Evolutionary conservation across 2,888 invertebrate genomes (phyloP).

Genomic region (Hemicrepidius hirtus): DNA sequence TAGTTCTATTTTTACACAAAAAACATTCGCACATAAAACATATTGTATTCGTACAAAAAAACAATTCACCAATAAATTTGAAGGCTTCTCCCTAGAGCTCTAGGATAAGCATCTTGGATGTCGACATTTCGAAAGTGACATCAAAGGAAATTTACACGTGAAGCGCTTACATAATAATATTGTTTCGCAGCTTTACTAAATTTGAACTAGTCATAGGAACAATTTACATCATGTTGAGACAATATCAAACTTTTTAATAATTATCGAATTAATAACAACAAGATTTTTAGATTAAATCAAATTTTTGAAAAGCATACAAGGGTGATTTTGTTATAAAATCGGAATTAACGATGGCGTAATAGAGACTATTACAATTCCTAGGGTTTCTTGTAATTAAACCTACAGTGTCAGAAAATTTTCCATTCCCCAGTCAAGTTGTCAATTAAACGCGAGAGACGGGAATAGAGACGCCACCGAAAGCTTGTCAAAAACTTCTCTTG

Average conservation of each 20-base stretch:
- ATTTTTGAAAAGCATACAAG: too few relatives aligned
- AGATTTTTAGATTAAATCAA: too few relatives aligned
- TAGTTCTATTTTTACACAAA: too few relatives aligned
- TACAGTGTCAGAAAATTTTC: neutral
- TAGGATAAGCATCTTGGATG: neutral
- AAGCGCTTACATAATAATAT: too few relatives aligned
- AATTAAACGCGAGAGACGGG: conserved; percentile 1
- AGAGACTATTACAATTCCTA: neutral
- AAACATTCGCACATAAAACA: neutral
- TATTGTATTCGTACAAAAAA: neutral
- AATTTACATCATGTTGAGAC: too few relatives aligned
- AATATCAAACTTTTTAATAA: too few relatives aligned
- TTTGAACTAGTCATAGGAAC: too few relatives aligned
- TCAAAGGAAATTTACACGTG: neutral
- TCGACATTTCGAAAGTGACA: neutral
- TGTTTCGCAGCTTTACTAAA: neutral
- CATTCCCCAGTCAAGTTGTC: neutral
- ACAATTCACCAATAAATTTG: neutral
- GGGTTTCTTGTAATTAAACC: conserved; percentile 2
- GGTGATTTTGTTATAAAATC: too few relatives aligned
- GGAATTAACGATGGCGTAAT: too few relatives aligned
- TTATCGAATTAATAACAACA: too few relatives aligned
- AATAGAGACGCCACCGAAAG: neutral
- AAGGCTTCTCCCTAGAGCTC: neutral
- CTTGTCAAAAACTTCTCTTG: neutral